Evolutionary conservation across 1,140 invertebrate species (phyloP).

Genomic region (Brachionus koreanus): DNA sequence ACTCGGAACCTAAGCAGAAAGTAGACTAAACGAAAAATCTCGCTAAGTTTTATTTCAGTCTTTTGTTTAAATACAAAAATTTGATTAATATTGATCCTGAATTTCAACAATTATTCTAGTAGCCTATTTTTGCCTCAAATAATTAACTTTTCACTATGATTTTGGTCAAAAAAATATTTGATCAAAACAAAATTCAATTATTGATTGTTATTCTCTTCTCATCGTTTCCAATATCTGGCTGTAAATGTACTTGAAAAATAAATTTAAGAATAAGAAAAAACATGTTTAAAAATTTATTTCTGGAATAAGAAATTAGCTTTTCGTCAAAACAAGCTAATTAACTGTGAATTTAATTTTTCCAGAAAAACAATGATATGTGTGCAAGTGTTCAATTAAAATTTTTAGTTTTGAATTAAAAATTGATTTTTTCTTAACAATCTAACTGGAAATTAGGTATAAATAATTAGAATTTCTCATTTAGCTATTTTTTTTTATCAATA

Average conservation of each 20-base stretch:
- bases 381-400: neutral
- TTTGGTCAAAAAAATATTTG: neutral
- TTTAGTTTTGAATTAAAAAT: neutral
- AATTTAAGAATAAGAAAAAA: neutral
- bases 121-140: neutral
- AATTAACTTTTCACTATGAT: neutral
- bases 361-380: neutral
- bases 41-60: neutral
- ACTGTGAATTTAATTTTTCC: neutral
- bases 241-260: neutral
- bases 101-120: neutral
- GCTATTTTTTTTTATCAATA: neutral
- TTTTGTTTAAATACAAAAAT: slow-evolving; percentile 9
- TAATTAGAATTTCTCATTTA: neutral
- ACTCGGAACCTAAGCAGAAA: neutral
- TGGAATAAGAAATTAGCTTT: neutral
- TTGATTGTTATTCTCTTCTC: neutral
- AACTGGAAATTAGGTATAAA: neutral
- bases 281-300: neutral
- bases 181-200: neutral
- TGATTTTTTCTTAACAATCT: neutral
- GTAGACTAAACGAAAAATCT: neutral
- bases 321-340: neutral
- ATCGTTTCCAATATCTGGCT: neutral
- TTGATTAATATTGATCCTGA: neutral